Percentiles rank a stretch among this genome's conserved stretches.
These are phyloP conservation scores for Spodoptera frugiperda DNA, from an alignment of 1,140 invertebrate species.

Conservation along the genomic window DNA sequence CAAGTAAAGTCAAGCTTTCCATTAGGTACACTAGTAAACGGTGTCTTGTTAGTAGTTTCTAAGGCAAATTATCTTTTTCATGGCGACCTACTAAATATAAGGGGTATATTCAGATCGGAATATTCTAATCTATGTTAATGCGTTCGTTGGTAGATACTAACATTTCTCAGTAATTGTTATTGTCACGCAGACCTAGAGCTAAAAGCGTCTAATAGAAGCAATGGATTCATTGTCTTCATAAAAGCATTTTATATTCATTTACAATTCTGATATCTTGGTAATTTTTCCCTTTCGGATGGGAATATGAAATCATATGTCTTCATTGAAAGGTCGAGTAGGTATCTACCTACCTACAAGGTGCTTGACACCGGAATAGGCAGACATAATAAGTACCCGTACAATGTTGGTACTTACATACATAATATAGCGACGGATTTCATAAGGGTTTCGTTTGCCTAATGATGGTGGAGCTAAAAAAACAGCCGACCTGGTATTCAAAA, in stretches of 20 bases:
- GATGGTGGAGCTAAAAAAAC: constrained; percentile 2
- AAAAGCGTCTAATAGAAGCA: neutral
- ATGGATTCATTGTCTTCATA: too few relatives aligned
- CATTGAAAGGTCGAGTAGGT: neutral
- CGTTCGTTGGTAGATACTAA: too few relatives aligned
- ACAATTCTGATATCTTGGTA: too few relatives aligned
- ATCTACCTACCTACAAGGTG: neutral
- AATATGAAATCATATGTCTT: neutral
- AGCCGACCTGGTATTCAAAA: constrained; percentile 21
- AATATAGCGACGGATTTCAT: constrained; percentile 17
- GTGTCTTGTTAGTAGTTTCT: constrained; percentile 2
- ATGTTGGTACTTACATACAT: too few relatives aligned
- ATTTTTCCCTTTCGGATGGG: too few relatives aligned
- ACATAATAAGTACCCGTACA: neutral
- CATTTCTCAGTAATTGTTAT: too few relatives aligned
- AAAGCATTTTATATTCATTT: too few relatives aligned
- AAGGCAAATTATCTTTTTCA: too few relatives aligned
- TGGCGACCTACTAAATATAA: too few relatives aligned
- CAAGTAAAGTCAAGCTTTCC: neutral
- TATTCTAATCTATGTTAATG: too few relatives aligned
- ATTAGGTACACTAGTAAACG: neutral
- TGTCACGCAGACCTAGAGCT: neutral
- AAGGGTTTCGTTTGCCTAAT: constrained; percentile 27
- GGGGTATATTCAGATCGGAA: too few relatives aligned
- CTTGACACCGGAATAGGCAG: neutral